phyloP scores from a whole-genome alignment of 2,888 invertebrate genomes.

The Tetrapedia diversipes region DNA sequence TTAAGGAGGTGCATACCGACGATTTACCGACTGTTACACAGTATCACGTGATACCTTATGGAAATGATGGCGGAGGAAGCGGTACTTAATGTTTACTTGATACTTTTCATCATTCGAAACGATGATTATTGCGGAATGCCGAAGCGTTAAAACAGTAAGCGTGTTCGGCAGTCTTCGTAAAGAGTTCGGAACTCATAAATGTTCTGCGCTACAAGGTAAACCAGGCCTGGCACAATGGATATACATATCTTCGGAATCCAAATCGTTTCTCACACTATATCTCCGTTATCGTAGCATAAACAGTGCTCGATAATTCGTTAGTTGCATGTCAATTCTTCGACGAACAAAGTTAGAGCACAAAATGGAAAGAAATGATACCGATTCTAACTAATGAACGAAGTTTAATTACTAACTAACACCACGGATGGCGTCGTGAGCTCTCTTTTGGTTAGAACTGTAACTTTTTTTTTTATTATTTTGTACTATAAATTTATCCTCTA shows the following conservation, averaged over 20 bases:
- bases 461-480: conserved; percentile 9
- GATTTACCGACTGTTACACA: conserved; percentile 15
- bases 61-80: conserved; percentile 6
- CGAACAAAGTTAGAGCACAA: conserved; percentile 25
- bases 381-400: background rate
- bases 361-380: conserved; percentile 9
- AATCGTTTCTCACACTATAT: background rate
- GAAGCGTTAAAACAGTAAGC: conserved; percentile 55
- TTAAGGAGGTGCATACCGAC: background rate
- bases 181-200: conserved; percentile 62
- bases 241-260: background rate
- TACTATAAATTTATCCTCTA: conserved; percentile 24
- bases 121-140: conserved; percentile 51
- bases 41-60: background rate
- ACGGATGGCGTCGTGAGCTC: background rate
- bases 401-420: background rate
- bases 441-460: background rate
- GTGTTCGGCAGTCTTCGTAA: conserved; percentile 73
- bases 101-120: conserved; percentile 15
- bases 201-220: conserved; percentile 44
- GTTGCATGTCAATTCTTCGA: conserved; percentile 4
- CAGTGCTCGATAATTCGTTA: conserved; percentile 5
- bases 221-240: conserved; percentile 28
- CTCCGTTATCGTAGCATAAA: background rate
- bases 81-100: conserved; percentile 29